Evolutionary conservation across 2,888 invertebrate species (phyloP), one percentile per base, ranked within the genome.

Genomic region (Drosophila mimica): DNA sequence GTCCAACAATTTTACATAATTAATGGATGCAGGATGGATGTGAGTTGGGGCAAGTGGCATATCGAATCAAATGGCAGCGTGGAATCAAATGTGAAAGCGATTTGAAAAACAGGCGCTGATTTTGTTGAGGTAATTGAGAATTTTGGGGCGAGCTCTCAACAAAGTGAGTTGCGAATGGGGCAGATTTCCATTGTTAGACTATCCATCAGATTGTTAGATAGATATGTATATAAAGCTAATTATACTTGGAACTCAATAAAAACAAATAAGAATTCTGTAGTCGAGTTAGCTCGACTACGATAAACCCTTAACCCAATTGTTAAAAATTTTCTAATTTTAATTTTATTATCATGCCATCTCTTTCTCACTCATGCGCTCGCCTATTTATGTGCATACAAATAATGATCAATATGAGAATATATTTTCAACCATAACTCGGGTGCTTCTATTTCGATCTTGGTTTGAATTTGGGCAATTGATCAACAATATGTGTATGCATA

Each of bases 1-100:
- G 85, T 61, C 54, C 53, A 68, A 70, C 64, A 89, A 85, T 66
- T 89, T 79, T 82, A 67, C 80, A 80, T 89, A 89, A 88, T 89
- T 88, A 86, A 86, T 81, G 82, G 69, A 58, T 7, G 20, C 46
- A 15, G 15, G 46, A 8, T 36, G 36, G 4, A n/a, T 11, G 9
- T 9, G 30, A 28, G 38, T 11, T 2, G n/a, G 20, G 17, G 17
- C 8, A 13, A 36, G 17, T 5, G 8, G 13, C 30, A 20, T 30
- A 38, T 52, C 15, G 48, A 31, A 34, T 34, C 34, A 52, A 31
- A 63, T 25, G 53, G 36, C 15, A 33, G 4, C 40, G 43, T 46
- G 43, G 51, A 53, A 75, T 58, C 70, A 63, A 66, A 81, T 78
- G 71, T 71, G 81, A 76, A 76, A 80, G 76, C 40, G 62, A 76